Evolutionary conservation across 1,140 invertebrate genomes (phyloP), one percentile per base, ranked within the genome.

Genomic region (Anthonomus grandis): DNA sequence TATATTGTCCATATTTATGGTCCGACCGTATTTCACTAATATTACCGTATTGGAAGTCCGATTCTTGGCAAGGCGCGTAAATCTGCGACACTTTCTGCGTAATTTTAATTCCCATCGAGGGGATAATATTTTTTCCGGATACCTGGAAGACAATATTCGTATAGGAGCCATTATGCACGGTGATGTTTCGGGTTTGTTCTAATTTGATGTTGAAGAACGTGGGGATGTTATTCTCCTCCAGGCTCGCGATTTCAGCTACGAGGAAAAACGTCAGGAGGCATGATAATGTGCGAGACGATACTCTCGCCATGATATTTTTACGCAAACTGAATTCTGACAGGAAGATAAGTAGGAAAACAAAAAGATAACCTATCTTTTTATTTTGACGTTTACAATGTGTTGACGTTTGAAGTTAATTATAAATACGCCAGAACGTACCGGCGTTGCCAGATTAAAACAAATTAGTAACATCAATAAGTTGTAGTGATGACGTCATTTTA

Each of bases 261-360:
- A 47, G 27, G 27, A 31, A 31, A 24, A 64, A 46, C 18, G 60
- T 55, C 36, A 65, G 23, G 27, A 61, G 31, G 61, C 38, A 55
- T 39, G 56, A 38, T 57, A 63, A 13, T 37, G 44, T 45, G 54
- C 62, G 57, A 66, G 56, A 60, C 62, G 60, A 63, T 59, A 60
- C 53, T 62, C 44, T 65, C 64, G 64, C 66, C 66, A 68, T 68
- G 62, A 61, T 68, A 66, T 62, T 63, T 61, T 38, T 8, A 24
- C n/a, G 42, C 2, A 57, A 65, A 68, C 64, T 68, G 55, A 62
- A 42, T 21, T n/a, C n/a, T n/a, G n/a, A n/a, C n/a, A n/a, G n/a
- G n/a, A n/a, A n/a, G n/a, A 27, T 23, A 57, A 51, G 51, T 51
- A 49, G 51, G 57, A 57, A 55, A 68, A 62, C 57, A 65, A 67